phyloP scores from a whole-genome alignment of 2,888 invertebrate genomes.

The Phyto melanocephala region DNA sequence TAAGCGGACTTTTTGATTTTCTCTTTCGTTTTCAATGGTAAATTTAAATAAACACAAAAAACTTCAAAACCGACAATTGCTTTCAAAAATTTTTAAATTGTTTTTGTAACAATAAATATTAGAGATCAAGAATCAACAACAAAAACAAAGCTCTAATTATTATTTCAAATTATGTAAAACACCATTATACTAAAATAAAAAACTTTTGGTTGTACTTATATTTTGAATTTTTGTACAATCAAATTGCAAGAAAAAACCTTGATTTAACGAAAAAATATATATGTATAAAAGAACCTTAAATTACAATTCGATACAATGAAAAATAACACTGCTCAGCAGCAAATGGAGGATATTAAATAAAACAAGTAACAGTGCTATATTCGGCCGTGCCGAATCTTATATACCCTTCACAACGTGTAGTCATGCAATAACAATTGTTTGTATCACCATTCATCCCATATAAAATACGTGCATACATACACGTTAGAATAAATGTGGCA shows the following conservation, averaged over 20 bases:
- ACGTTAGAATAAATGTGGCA: too few species aligned
- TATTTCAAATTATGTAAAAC: neutral
- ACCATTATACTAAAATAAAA: neutral
- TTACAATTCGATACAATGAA: constrained; percentile 22
- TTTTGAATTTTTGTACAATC: constrained; percentile 13
- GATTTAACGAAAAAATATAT: constrained; percentile 18
- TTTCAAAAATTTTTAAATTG: constrained; percentile 34
- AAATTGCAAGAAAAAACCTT: constrained; percentile 40
- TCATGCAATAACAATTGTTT: too few species aligned
- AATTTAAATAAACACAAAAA: neutral
- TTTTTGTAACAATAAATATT: constrained; percentile 5
- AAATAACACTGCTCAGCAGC: too few species aligned
- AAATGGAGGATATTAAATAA: too few species aligned
- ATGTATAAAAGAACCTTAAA: constrained; percentile 1
- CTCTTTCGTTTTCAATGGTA: constrained; percentile 3
- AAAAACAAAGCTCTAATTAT: neutral
- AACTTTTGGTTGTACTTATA: neutral
- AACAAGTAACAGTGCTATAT: too few species aligned
- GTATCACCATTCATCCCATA: too few species aligned
- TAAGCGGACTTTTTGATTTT: constrained; percentile 23
- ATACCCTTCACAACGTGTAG: too few species aligned
- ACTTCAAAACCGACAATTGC: constrained; percentile 18
- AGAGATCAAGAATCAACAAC: neutral
- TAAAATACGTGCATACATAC: too few species aligned
- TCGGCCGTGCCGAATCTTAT: too few species aligned